Base-by-base conservation (phyloP, 2,797 vertebrate species). In the Acipenser oxyrinchus region DNA sequence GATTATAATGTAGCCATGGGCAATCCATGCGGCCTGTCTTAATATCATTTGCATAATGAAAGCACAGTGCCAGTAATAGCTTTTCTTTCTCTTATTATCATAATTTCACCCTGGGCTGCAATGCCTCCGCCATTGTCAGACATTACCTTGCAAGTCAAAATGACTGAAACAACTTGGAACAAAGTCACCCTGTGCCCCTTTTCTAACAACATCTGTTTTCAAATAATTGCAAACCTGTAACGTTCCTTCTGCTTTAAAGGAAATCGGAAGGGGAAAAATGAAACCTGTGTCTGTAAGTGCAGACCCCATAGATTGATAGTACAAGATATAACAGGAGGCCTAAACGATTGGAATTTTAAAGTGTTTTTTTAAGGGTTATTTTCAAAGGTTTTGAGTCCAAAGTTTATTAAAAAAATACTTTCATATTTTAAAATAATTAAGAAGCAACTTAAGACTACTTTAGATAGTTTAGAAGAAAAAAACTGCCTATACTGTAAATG, bases 11-110 rank as follows among this genome's bases (percentile, higher is more conserved):
- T 93, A 92, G 93, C 95, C 93, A 89, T 84, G 74, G 94, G 94
- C 93, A 74, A 92, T 89, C 84, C 77, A 80, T 84, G 82, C 87
- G 87, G 89, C 88, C 92, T 93, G 90, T 91, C 95, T 96, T 97
- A 97, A 97, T 96, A 95, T 96, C 90, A 96, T 98, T 97, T 97
- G 94, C 94, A 98, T 98, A 97, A 97, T 96, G 94, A 97, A 94
- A 95, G 92, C 91, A 91, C 90, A 92, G 91, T 89, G 90, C 88
- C 92, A 92, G 94, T 98, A 97, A 97, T 96, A 96, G 96, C 93
- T 96, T 96, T 94, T 90, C 91, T 89, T 91, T 89, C 87, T 95
- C 93, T 95, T 96, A 95, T 98, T 98, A 96, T 95, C 93, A 94
- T 96, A 94, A 95, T 95, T 95, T 95, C 89, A 97, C 94, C 95